Conservation (phyloP, 2,888 invertebrate species). For the Hypselothyrea guttata region DNA sequence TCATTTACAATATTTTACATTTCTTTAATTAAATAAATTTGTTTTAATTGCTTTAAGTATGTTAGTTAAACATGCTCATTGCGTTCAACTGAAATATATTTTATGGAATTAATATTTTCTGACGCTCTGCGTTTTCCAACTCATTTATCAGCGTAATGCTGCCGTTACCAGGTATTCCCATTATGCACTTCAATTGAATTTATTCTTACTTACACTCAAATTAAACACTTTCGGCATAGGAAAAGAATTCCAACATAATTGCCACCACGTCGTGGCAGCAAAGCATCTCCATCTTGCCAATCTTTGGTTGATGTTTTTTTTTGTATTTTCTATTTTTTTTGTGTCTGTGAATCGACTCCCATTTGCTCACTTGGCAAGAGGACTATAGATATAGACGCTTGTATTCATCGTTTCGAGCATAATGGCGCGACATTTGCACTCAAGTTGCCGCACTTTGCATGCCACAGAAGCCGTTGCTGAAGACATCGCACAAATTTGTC, state of each 20-base stretch:
- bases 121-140: too few species aligned
- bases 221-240: conserved; percentile 29
- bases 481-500: conserved; percentile 69
- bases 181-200: too few species aligned
- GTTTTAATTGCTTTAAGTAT: too few species aligned
- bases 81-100: too few species aligned
- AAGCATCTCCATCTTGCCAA: background rate
- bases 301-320: background rate
- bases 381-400: conserved; percentile 29
- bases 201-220: conserved; percentile 6
- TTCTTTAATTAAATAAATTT: too few species aligned
- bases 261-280: conserved; percentile 29
- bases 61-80: too few species aligned
- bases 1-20: too few species aligned
- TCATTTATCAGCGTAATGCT: too few species aligned
- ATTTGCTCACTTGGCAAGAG: conserved; percentile 17
- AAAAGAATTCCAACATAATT: conserved; percentile 39
- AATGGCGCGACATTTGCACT: conserved; percentile 75
- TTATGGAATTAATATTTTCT: too few species aligned
- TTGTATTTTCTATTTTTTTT: too few species aligned
- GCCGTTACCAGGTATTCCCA: too few species aligned
- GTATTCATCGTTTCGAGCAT: conserved; percentile 47
- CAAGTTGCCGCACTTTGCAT: conserved; percentile 65
- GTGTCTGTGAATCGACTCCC: conserved; percentile 5
- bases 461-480: conserved; percentile 42